A percentile compares a stretch with the other conserved stretches of the same genome.
Evolutionary conservation across 2,113 vertebrate species (phyloP).

Genomic region (Apteryx mantelli): DNA sequence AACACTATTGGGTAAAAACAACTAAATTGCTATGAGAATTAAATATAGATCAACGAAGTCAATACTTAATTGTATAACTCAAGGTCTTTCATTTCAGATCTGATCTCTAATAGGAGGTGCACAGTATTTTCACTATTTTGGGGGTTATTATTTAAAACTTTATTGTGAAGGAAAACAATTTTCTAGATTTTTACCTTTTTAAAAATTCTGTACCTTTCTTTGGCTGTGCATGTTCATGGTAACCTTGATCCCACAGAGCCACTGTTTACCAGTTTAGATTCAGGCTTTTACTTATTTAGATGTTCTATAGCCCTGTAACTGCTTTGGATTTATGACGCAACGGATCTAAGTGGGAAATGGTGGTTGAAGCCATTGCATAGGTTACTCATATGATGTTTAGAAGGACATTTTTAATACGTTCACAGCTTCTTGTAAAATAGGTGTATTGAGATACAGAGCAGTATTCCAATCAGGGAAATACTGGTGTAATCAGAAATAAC

Average conservation of each 20-base stretch:
- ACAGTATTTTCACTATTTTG: constrained; percentile 58
- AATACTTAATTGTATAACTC: constrained; percentile 81
- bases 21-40: constrained; percentile 75
- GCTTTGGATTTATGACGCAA: neutral
- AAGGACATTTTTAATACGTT: neutral
- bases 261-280: constrained; percentile 55
- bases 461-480: neutral
- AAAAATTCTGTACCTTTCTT: constrained; percentile 43
- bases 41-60: constrained; percentile 81
- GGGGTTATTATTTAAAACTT: constrained; percentile 68
- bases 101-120: constrained; percentile 71
- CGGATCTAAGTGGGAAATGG: constrained; percentile 4
- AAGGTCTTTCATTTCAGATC: constrained; percentile 72
- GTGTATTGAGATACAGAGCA: neutral
- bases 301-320: neutral
- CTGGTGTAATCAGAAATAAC: neutral
- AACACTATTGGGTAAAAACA: constrained; percentile 64
- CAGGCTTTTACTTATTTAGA: constrained; percentile 38
- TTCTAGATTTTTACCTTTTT: constrained; percentile 39
- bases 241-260: constrained; percentile 49
- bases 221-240: constrained; percentile 46
- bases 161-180: constrained; percentile 51
- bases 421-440: neutral
- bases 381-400: neutral
- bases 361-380: neutral